Base-by-base conservation (phyloP, 1,140 invertebrate genomes). In the Musca domestica region DNA sequence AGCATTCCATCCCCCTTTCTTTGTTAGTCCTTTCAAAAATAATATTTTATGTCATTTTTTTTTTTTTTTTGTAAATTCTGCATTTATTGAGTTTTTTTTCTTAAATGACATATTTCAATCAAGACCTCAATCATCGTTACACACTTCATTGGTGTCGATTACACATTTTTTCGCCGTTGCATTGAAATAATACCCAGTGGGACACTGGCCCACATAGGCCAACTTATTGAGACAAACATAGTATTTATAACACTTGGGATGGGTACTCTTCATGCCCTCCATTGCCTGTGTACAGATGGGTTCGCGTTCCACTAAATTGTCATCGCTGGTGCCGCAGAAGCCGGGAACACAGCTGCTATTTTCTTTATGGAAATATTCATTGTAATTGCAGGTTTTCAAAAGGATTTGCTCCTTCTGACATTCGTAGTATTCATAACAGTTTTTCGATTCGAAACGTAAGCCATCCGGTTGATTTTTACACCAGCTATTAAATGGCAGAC, bases 151-250 rank as follows among this genome's bases (percentile, higher is more conserved):
- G 4, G 34, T 41, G 12, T 41, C 34, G 34, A 12, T 12, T 10
- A 41, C 10, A 41, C 34, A 41, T 20, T 61, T n/a, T 20, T 61
- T n/a, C 1, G 27, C 9, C 2, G 5, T 15, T 3, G 12, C 34
- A 69, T 58, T 69, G 49, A 63, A 69, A 61, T 69, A 46, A n/a
- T 51, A 48, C 30, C 19, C 46, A 3, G 46, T 20, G 9, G 68
- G 63, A 41, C 34, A 41, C 34, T 41, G 34, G 12, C 34, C 10
- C 12, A 7, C 34, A 41, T 41, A 41, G 34, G 34, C 34, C 12
- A 41, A 10, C 5, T 25, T 47, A 48, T 51, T 51, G 2, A 49
- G 14, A 15, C 64, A 65, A 9, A 23, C 48, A 49, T 27, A 51
- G 25, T 49, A 65, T 19, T 49, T 65, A 49, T 65, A 25, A 12